Percentiles rank a stretch among this genome's conserved stretches.
Conservation (phyloP, 2,797 vertebrate species). For the Pteronotus mesoamericanus region DNA sequence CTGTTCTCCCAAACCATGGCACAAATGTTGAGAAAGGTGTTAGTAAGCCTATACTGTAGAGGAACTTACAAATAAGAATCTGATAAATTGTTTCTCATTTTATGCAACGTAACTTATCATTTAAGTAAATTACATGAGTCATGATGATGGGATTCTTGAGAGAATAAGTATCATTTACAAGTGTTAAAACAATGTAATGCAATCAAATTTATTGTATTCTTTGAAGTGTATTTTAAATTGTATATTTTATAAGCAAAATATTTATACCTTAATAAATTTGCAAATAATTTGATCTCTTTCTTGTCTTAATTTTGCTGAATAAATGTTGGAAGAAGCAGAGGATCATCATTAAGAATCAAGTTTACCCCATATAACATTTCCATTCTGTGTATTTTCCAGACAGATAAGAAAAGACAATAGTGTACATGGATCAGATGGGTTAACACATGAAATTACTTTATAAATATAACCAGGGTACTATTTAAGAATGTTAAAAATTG, state of each 20-base stretch:
- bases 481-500: not conserved
- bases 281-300: not conserved
- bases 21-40: not conserved
- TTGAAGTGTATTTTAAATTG: not conserved
- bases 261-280: not conserved
- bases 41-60: not conserved
- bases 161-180: not conserved
- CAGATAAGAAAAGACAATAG: not conserved
- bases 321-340: not conserved
- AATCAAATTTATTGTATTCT: not conserved
- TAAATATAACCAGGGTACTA: not conserved
- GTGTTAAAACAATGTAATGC: not conserved
- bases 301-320: not conserved
- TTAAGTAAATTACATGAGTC: not conserved
- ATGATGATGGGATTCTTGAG: not conserved
- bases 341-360: not conserved
- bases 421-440: not conserved
- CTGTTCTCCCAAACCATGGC: not conserved
- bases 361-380: not conserved
- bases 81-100: not conserved
- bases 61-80: not conserved
- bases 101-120: not conserved
- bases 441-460: not conserved
- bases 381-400: not conserved
- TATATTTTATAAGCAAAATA: not conserved